Percentiles rank a stretch among this genome's conserved stretches.
These are phyloP conservation scores for Centropyge bicolor DNA, from an alignment of 2,797 vertebrate genomes.

Conservation along the genomic window DNA sequence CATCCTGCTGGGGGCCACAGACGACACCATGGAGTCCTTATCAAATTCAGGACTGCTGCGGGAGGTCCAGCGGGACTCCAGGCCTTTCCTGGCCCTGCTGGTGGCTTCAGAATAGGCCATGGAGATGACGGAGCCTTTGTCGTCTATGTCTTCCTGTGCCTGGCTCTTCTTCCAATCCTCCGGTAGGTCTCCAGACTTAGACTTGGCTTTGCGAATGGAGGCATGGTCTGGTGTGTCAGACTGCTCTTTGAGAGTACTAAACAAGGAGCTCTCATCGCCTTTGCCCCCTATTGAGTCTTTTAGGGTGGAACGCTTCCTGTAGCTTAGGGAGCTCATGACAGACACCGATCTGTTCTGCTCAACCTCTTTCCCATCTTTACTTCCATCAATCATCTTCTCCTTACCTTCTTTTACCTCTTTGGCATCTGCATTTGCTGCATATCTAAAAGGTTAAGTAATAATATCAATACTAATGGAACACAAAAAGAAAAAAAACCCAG, in stretches of 20 bases:
- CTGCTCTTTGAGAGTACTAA: slow-evolving; percentile 90
- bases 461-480: slow-evolving; percentile 55
- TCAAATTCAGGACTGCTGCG: slow-evolving; percentile 88
- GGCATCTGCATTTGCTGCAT: slow-evolving; percentile 81
- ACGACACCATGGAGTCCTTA: slow-evolving; percentile 88
- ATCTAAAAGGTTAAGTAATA: slow-evolving; percentile 74
- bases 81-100: slow-evolving; percentile 86
- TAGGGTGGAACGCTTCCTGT: slow-evolving; percentile 92
- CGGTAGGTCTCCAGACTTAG: slow-evolving; percentile 74
- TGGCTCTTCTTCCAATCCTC: slow-evolving; percentile 80
- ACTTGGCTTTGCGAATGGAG: slow-evolving; percentile 85
- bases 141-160: slow-evolving; percentile 80
- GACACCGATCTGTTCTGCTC: slow-evolving; percentile 90
- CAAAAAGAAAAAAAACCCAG: slow-evolving; percentile 37
- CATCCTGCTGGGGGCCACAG: slow-evolving; percentile 87
- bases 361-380: slow-evolving; percentile 86
- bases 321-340: slow-evolving; percentile 95
- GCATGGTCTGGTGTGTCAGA: slow-evolving; percentile 86
- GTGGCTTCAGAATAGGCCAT: slow-evolving; percentile 89
- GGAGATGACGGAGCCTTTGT: slow-evolving; percentile 87
- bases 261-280: slow-evolving; percentile 91
- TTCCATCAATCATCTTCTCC: slow-evolving; percentile 77
- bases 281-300: slow-evolving; percentile 95
- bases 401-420: slow-evolving; percentile 84
- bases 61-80: slow-evolving; percentile 91